phyloP scores from a whole-genome alignment of 2,113 vertebrate genomes.

The Rhynchomys soricoides region DNA sequence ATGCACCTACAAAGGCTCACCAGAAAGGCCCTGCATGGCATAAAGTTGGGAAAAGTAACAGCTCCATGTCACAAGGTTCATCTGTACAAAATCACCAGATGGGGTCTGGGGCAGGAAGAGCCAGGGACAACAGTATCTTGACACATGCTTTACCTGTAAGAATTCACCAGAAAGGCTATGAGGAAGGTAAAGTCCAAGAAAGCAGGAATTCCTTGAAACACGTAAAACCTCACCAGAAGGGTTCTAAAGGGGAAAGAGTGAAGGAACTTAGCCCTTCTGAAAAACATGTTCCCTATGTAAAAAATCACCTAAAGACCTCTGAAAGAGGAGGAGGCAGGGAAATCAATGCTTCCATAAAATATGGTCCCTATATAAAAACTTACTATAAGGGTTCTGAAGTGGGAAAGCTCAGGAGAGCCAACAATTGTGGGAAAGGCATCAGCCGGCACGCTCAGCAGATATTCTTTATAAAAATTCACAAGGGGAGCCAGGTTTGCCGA shows the following conservation, averaged over 20 bases:
- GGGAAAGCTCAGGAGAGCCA: background rate
- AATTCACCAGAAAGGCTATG: background rate
- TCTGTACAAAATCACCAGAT: background rate
- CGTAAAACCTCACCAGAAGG: background rate
- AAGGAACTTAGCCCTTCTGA: background rate
- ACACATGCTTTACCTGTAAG: background rate
- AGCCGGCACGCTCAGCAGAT: background rate
- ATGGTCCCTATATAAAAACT: background rate
- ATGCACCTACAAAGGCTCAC: background rate
- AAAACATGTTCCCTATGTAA: background rate
- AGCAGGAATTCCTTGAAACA: background rate
- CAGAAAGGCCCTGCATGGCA: background rate
- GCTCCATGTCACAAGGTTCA: background rate
- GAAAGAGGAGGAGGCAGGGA: background rate
- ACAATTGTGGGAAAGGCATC: background rate
- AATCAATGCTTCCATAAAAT: background rate
- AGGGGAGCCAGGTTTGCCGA: slow-evolving; percentile 60
- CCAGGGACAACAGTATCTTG: background rate
- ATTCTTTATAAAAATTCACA: slow-evolving; percentile 58
- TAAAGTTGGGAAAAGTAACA: background rate
- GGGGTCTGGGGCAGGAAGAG: background rate
- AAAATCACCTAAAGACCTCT: background rate
- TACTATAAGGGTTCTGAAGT: background rate
- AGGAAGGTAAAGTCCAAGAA: background rate
- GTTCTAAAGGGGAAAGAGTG: background rate